Base-by-base conservation (phyloP, 2,888 invertebrate species). In the Leptinotarsa haldemani region DNA sequence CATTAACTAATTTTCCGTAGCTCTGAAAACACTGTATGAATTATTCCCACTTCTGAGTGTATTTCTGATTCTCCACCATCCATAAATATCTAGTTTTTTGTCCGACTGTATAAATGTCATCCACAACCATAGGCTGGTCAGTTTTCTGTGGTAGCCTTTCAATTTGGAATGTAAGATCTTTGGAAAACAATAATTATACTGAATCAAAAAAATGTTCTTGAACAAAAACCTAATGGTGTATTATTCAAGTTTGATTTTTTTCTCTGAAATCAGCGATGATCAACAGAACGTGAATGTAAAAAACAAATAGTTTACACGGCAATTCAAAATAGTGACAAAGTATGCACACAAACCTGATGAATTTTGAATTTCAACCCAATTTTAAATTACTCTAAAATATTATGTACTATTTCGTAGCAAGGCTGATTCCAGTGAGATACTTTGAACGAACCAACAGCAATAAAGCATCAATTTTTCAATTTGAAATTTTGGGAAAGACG, bases 401-500 rank as follows among this genome's bases (percentile, higher is more conserved):
- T 40, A 2, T 40, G 40, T 9, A 40, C 12, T 40, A 40, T 12
- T 40, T 40, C 9, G 40, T 40, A 40, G 56, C 56, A 53, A 63
- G 16, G 48, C 63, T 70, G 63, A 50, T 64, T 70, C 25, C 48
- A 58, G 25, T n/a, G 63, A 50, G 20, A 20, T 70, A 3, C 48
- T 70, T 72, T 71, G 61, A 68, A 77, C 78, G 79, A 81, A 82
- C 85, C 86, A 85, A 85, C 86, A 86, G 86, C 86, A 78, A 80
- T 85, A 85, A 85, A 85, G 84, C 77, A 74, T 73, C 76, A 80
- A 78, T 83, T 83, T 82, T 82, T 80, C 80, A 84, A 85, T 82
- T 81, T 81, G 83, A 83, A 83, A 81, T 80, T 79, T 82, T 82
- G 80, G 84, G 84, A 84, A 84, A 81, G 83, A 83, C 82, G 82